Evolutionary conservation across 2,113 vertebrate genomes (phyloP).

Genomic region (Scartelaos histophorus): DNA sequence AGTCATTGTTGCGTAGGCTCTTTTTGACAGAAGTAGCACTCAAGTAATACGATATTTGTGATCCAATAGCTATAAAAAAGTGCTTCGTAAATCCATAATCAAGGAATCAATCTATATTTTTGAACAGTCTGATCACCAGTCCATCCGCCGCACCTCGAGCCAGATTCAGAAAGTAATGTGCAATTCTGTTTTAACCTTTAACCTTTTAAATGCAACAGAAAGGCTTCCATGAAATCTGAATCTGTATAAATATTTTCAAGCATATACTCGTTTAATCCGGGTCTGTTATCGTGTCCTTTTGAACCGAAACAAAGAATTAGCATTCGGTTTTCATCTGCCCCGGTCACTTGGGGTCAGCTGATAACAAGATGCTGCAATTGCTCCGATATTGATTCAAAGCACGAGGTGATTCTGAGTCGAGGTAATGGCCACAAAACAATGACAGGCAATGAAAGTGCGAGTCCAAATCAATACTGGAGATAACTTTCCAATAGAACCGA

Average conservation of each 20-base stretch:
- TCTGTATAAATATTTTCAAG: too few relatives aligned
- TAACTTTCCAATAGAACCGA: background rate
- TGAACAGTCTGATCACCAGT: too few relatives aligned
- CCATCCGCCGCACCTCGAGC: too few relatives aligned
- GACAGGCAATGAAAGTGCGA: background rate
- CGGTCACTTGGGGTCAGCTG: background rate
- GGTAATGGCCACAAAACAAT: constrained; percentile 2
- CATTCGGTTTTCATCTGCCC: background rate
- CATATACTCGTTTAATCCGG: too few relatives aligned
- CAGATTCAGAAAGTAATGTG: too few relatives aligned
- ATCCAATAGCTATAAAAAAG: too few relatives aligned
- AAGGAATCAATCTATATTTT: too few relatives aligned
- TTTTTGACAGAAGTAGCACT: too few relatives aligned
- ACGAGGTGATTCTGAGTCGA: background rate
- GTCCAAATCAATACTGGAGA: background rate
- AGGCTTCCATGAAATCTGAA: background rate
- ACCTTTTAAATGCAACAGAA: background rate
- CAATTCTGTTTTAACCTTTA: too few relatives aligned
- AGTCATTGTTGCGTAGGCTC: background rate
- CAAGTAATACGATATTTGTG: too few relatives aligned
- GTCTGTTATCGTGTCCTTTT: background rate
- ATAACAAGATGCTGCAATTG: background rate
- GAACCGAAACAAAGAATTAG: background rate
- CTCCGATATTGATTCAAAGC: background rate
- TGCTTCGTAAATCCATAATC: too few relatives aligned